These are phyloP conservation scores for Brenthis ino DNA, from an alignment of 2,888 invertebrate species.

Conservation along the genomic window DNA sequence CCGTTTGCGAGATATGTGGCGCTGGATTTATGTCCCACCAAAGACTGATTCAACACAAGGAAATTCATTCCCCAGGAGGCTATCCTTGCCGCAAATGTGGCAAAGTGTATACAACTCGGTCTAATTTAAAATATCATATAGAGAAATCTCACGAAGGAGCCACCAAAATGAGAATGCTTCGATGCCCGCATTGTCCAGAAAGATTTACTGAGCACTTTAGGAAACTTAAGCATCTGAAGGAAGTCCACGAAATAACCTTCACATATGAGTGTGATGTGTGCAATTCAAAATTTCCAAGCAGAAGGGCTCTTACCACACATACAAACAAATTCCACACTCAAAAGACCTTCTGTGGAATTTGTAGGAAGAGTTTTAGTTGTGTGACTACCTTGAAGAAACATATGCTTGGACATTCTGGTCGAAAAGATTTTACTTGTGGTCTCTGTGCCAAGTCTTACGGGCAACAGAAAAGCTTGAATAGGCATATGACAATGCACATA, in stretches of 20 bases:
- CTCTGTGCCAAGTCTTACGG: slow-evolving; percentile 78
- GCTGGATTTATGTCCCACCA: slow-evolving; percentile 67
- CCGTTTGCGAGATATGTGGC: slow-evolving; percentile 67
- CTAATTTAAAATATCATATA: slow-evolving; percentile 63
- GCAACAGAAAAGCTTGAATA: slow-evolving; percentile 67
- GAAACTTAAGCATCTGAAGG: slow-evolving; percentile 67
- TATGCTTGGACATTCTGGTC: slow-evolving; percentile 60
- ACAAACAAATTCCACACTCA: slow-evolving; percentile 63
- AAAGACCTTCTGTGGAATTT: slow-evolving; percentile 73
- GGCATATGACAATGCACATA: slow-evolving; percentile 65
- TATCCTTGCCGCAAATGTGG: slow-evolving; percentile 68
- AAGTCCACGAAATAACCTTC: slow-evolving; percentile 61
- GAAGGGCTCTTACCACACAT: slow-evolving; percentile 63
- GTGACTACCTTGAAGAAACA: slow-evolving; percentile 61
- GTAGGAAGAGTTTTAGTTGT: slow-evolving; percentile 75
- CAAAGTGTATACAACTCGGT: slow-evolving; percentile 73
- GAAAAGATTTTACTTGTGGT: slow-evolving; percentile 61
- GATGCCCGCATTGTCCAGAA: slow-evolving; percentile 64
- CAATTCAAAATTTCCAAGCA: slow-evolving; percentile 56
- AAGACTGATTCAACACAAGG: slow-evolving; percentile 62
- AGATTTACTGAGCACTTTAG: slow-evolving; percentile 64
- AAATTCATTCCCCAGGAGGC: slow-evolving; percentile 63
- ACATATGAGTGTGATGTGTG: slow-evolving; percentile 64
- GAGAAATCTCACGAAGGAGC: slow-evolving; percentile 62
- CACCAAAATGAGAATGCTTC: slow-evolving; percentile 56